Conservation (phyloP, 2,113 vertebrate genomes). For the Ceyx melanurus region DNA sequence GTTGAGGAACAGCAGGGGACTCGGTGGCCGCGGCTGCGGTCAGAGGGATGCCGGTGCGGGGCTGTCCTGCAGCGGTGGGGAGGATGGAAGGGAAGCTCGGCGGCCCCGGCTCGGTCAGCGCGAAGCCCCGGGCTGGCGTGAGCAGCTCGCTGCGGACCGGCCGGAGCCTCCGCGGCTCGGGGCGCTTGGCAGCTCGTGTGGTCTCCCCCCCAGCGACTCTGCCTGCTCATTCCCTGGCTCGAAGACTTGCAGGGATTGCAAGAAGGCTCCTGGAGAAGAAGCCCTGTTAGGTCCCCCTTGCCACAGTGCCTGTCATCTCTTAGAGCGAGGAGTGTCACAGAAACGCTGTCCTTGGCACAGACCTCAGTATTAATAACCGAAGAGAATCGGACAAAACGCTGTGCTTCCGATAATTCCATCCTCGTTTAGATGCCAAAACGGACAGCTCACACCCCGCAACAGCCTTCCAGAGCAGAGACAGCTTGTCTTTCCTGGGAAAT, state of each 20-base stretch:
- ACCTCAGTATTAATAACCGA: not conserved
- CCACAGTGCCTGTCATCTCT: too few relatives aligned
- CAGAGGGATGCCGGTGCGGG: too few relatives aligned
- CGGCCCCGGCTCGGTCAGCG: not conserved
- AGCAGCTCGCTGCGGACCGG: not conserved
- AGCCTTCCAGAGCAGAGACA: not conserved
- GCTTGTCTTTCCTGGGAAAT: not conserved
- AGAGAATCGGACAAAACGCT: not conserved
- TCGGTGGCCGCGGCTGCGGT: not conserved
- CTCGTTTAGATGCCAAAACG: fast-evolving
- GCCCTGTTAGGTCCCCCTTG: too few relatives aligned
- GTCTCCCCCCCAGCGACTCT: too few relatives aligned
- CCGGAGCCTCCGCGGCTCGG: not conserved
- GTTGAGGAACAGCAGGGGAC: not conserved
- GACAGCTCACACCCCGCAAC: not conserved
- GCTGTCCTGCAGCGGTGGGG: not conserved
- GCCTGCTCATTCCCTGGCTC: too few relatives aligned
- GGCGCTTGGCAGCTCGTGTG: too few relatives aligned
- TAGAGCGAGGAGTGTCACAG: not conserved
- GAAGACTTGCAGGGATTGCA: too few relatives aligned
- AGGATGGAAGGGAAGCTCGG: not conserved
- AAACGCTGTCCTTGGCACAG: not conserved
- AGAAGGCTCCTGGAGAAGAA: too few relatives aligned
- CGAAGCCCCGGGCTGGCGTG: not conserved
- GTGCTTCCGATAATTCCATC: not conserved